These are phyloP conservation scores for Chymomyza procnemis DNA, from an alignment of 2,888 invertebrate species.

Conservation along the genomic window DNA sequence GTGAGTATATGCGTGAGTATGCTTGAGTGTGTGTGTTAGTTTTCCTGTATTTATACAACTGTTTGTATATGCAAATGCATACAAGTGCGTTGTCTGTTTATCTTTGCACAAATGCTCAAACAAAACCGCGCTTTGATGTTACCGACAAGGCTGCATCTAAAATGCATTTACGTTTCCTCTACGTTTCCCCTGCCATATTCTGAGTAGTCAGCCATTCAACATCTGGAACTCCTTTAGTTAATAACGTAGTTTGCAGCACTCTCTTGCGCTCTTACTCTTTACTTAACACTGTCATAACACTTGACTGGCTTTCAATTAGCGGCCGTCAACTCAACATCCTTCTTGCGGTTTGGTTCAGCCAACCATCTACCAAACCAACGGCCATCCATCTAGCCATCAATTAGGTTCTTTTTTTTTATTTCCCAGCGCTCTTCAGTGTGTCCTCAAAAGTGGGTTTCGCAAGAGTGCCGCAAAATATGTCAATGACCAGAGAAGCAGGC, in stretches of 20 bases:
- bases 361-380: too few species aligned
- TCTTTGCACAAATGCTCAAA: constrained; percentile 12
- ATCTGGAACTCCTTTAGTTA: background rate
- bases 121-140: constrained; percentile 1
- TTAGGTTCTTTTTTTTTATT: background rate
- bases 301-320: constrained; percentile 18
- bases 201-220: background rate
- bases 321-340: background rate
- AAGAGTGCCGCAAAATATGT: constrained; percentile 10
- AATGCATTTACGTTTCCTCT: background rate
- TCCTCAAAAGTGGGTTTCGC: background rate
- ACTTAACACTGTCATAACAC: background rate
- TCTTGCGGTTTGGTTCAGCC: background rate
- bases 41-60: background rate
- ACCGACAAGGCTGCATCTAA: background rate
- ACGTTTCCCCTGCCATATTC: background rate
- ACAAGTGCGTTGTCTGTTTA: constrained; percentile 6
- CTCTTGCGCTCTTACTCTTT: background rate
- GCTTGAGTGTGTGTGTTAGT: background rate
- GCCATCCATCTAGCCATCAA: background rate
- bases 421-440: background rate
- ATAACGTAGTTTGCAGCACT: background rate
- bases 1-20: background rate
- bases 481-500: constrained; percentile 12
- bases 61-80: constrained; percentile 19